These are phyloP conservation scores for Schizopygopsis pylzovi DNA, from an alignment of 2,797 vertebrate species.

Conservation along the genomic window DNA sequence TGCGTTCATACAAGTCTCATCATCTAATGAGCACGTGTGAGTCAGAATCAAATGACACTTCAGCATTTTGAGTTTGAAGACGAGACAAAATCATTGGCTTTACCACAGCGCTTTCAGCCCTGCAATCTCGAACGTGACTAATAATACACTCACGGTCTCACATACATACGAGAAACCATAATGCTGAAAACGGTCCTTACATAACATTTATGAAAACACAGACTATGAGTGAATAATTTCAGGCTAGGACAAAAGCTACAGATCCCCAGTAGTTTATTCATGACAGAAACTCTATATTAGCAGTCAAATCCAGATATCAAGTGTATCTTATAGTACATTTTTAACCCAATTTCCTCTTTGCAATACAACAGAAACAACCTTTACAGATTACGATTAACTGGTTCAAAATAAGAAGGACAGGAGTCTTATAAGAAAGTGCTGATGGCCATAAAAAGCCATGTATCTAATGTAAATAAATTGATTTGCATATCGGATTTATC, in stretches of 20 bases:
- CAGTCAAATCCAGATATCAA: not conserved
- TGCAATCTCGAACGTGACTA: not conserved
- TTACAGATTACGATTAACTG: not conserved
- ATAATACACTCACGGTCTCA: not conserved
- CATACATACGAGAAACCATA: not conserved
- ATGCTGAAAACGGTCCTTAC: not conserved
- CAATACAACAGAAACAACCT: not conserved
- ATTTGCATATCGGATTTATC: not conserved
- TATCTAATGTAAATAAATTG: not conserved
- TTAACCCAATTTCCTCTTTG: not conserved
- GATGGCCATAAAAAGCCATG: not conserved
- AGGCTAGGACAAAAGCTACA: no score
- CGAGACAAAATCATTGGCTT: not conserved
- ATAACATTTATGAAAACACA: not conserved
- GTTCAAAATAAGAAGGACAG: not conserved
- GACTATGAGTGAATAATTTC: not conserved
- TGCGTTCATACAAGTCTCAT: not conserved
- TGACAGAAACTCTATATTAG: not conserved
- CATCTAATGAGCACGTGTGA: not conserved
- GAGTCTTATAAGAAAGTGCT: not conserved
- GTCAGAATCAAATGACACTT: not conserved
- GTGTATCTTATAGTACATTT: not conserved
- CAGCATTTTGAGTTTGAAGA: not conserved
- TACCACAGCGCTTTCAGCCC: not conserved
- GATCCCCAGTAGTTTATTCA: not conserved